These are phyloP conservation scores for Spilarctia lutea DNA, from an alignment of 2,888 invertebrate species.

Conservation along the genomic window DNA sequence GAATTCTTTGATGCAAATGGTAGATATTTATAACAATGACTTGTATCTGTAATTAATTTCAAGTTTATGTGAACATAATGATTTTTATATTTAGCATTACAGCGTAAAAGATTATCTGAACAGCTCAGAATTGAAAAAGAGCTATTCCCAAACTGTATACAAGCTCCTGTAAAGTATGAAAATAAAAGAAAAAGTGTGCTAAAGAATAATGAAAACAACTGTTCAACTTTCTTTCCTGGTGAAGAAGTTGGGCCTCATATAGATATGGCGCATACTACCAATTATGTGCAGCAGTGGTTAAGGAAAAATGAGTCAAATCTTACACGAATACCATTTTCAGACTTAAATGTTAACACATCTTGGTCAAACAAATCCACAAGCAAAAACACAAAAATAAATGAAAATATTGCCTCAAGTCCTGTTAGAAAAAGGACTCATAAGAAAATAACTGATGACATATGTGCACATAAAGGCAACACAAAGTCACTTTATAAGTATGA, in stretches of 20 bases:
- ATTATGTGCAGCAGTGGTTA: slow-evolving; percentile 75
- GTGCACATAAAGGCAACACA: neutral
- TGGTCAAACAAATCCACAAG: slow-evolving; percentile 16
- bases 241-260: slow-evolving; percentile 57
- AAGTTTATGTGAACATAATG: neutral
- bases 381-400: slow-evolving; percentile 23
- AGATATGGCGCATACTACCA: slow-evolving; percentile 66
- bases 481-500: slow-evolving; percentile 13
- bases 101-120: slow-evolving; percentile 67
- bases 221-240: slow-evolving; percentile 59
- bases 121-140: slow-evolving; percentile 74
- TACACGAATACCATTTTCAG: slow-evolving; percentile 69
- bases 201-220: slow-evolving; percentile 64
- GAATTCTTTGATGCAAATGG: slow-evolving; percentile 71
- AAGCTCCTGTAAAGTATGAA: slow-evolving; percentile 74
- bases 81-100: slow-evolving; percentile 61
- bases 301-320: slow-evolving; percentile 59
- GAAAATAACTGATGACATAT: slow-evolving; percentile 42
- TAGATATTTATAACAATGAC: slow-evolving; percentile 36
- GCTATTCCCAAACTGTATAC: slow-evolving; percentile 79
- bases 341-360: slow-evolving; percentile 68
- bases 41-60: slow-evolving; percentile 1
- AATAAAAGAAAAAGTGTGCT: slow-evolving; percentile 72
- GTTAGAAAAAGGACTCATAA: slow-evolving; percentile 48
- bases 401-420: slow-evolving; percentile 18